Base-by-base conservation (phyloP, 2,797 vertebrate genomes). In the Erpetoichthys calabaricus region DNA sequence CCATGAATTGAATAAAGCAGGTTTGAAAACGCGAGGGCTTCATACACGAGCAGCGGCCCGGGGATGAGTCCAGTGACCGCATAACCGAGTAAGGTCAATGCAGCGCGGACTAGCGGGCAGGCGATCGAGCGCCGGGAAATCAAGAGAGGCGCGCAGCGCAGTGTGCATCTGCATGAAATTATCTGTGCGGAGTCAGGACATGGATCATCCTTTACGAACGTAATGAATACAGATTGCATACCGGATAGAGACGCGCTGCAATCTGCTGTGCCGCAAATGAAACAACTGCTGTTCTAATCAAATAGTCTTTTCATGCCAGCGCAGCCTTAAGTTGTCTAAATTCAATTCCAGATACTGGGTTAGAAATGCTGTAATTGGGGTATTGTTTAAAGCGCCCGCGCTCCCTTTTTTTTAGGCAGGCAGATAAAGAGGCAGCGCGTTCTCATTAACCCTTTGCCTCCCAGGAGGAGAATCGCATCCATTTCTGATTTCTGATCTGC, bases 341-440 rank as follows among this genome's bases (percentile, higher is more conserved):
- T 83, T 81, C 79, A 82, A 80, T 82, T 81, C 74, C 73, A 80
- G 71, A 79, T 78, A 78, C 79, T 68, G 77, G 72, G 68, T 76
- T 79, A 72, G 79, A 80, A 80, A 82, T 78, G 80, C 78, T 78
- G 75, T 83, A 84, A 85, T 84, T 85, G 83, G 73, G 73, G 67
- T 74, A 77, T 81, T 84, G 73, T 83, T 78, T 75, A 81, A 76
- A 76, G 50, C 7, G 42, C 61, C 55, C 51, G 62, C 56, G 55
- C 47, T 6, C 56, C 9, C 65, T 60, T 62, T 67, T 67, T 65
- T 45, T 41, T 67, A 66, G 25, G 25, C 25, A 25, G 25, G 73
- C 64, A 65, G 57, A 59, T 69, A 42, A 53, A 51, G 47, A 5
- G 44, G 5, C 54, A 47, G 45, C 47, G 46, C 42, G 51, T 53